phyloP scores from a whole-genome alignment of 2,888 invertebrate species.

The Camponotus fellah region DNA sequence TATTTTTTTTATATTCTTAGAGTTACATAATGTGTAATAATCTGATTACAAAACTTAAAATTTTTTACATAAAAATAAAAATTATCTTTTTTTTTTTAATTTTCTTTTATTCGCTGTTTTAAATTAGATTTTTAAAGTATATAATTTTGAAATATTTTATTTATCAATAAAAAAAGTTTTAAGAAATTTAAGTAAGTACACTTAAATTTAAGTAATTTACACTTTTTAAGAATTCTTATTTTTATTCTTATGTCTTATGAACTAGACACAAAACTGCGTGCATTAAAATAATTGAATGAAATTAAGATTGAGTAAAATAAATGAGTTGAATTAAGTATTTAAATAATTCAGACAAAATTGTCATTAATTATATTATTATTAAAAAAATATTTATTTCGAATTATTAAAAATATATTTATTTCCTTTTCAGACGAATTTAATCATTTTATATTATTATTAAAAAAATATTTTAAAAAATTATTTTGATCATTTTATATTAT shows the following conservation, averaged over 20 bases:
- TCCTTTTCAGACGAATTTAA: not conserved
- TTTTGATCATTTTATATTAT: not conserved
- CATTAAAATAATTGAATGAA: too few species aligned
- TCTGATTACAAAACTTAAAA: not conserved
- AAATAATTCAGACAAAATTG: not conserved
- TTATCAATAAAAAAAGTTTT: not conserved
- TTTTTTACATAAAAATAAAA: not conserved
- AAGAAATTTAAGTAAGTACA: not conserved
- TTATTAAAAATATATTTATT: too few species aligned
- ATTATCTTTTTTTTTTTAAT: not conserved
- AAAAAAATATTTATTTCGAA: not conserved
- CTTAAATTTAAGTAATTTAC: too few species aligned
- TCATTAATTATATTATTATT: not conserved
- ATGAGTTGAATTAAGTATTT: too few species aligned
- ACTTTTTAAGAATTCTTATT: too few species aligned
- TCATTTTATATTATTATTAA: not conserved
- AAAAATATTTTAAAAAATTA: too few species aligned
- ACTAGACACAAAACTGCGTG: too few species aligned
- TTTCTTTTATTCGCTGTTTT: not conserved
- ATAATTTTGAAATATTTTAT: not conserved
- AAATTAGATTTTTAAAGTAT: not conserved
- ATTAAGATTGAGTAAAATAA: too few species aligned
- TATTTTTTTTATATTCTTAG: not conserved
- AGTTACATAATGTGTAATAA: not conserved
- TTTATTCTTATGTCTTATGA: too few species aligned